A percentile compares a stretch with the other conserved stretches of the same genome.
phyloP scores from a whole-genome alignment of 1,140 invertebrate genomes.

The Calephelis virginiensis region DNA sequence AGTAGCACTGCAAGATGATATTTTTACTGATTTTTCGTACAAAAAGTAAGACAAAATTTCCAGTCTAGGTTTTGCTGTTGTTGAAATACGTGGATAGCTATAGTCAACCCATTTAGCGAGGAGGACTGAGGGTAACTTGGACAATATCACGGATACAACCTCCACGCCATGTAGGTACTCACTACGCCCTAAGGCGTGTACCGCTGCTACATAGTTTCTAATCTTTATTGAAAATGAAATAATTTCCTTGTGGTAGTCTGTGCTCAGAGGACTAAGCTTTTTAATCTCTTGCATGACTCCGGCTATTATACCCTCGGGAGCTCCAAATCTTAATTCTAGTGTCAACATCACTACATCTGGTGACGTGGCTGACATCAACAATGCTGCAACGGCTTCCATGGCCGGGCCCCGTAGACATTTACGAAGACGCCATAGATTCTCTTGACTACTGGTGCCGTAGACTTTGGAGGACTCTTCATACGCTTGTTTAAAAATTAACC shows the following conservation, averaged over 20 bases:
- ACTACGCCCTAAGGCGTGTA: constrained; percentile 9
- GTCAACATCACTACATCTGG: background rate
- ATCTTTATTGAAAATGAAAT: constrained; percentile 26
- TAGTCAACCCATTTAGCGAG: constrained; percentile 25
- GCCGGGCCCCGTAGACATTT: constrained; percentile 32
- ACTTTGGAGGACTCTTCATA: no score
- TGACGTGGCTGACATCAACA: constrained; percentile 28
- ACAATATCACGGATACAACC: constrained; percentile 1
- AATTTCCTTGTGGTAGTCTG: constrained; percentile 23
- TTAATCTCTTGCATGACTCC: constrained; percentile 9
- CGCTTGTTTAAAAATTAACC: no score
- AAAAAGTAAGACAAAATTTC: no score
- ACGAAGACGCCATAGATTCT: constrained; percentile 33
- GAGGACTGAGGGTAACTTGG: constrained; percentile 23
- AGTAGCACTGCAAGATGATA: no score
- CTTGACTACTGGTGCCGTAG: background rate
- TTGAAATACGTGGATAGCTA: constrained; percentile 3
- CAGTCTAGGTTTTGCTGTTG: no score
- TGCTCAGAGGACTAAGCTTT: constrained; percentile 13
- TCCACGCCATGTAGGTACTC: constrained; percentile 20
- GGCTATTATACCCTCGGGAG: background rate
- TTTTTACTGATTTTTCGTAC: no score
- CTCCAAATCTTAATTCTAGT: background rate
- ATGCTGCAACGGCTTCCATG: constrained; percentile 32
- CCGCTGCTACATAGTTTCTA: constrained; percentile 25